A percentile compares a stretch with the other conserved stretches of the same genome.
Conservation (phyloP, 2,113 vertebrate species). For the Bombycilla garrulus region DNA sequence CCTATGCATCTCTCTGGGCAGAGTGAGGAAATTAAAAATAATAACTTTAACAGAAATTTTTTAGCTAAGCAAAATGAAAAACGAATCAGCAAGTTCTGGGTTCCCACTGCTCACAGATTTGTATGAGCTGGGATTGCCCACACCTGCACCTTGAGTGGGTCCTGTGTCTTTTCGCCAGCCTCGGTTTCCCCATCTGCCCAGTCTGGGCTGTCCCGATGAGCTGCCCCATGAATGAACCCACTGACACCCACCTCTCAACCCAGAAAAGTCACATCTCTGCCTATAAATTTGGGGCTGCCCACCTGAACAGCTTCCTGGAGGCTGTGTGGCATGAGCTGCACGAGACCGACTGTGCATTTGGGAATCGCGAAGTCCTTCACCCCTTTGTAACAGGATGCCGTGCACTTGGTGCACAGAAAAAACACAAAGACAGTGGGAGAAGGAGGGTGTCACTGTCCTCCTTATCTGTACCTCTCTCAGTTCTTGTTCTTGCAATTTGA, state of each 20-base stretch:
- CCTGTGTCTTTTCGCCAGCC: fast-evolving
- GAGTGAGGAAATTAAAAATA: background rate
- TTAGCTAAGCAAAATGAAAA: background rate
- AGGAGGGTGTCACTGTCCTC: background rate
- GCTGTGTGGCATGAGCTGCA: background rate
- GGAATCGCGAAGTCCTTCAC: background rate
- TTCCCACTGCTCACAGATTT: background rate
- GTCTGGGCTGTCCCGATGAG: background rate
- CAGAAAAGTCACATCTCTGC: background rate
- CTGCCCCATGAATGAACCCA: background rate
- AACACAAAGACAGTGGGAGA: fast-evolving
- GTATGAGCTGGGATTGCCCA: background rate
- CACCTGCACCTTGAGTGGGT: fast-evolving
- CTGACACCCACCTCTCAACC: background rate
- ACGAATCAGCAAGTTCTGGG: fast-evolving
- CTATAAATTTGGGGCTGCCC: background rate
- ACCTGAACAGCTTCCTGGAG: background rate
- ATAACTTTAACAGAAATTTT: fast-evolving
- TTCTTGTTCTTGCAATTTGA: background rate
- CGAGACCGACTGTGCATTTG: fast-evolving
- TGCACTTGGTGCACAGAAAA: background rate
- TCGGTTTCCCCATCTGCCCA: background rate
- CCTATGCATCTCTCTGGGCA: background rate
- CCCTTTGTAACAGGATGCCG: background rate
- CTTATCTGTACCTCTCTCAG: background rate